Conservation (phyloP, 2,113 vertebrate species). For the Myodes glareolus region DNA sequence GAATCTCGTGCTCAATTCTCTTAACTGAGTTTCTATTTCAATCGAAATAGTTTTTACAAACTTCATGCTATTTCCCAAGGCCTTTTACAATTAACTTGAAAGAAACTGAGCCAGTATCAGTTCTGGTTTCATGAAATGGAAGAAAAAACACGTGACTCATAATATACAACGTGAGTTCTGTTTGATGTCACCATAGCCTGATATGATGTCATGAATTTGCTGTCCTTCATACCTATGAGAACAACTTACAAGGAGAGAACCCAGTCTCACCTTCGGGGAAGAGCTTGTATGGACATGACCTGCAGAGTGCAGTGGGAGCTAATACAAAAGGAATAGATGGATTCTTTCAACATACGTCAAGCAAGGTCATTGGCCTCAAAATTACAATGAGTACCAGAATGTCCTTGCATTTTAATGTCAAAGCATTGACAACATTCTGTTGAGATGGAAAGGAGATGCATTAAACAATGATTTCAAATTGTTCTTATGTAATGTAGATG, state of each 20-base stretch:
- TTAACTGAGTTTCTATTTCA: conserved; percentile 27
- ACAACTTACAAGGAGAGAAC: neutral
- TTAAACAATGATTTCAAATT: neutral
- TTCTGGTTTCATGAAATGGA: conserved; percentile 1
- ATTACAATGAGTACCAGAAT: neutral
- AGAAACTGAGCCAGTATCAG: neutral
- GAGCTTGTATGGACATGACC: neutral
- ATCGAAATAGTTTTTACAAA: neutral
- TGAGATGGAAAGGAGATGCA: neutral
- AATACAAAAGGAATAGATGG: neutral
- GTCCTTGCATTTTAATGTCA: neutral
- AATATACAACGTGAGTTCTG: neutral
- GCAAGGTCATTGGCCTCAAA: neutral
- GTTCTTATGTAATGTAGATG: neutral
- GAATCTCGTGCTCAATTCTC: neutral
- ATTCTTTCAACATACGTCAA: neutral
- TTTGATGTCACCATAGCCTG: neutral
- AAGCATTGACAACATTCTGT: neutral
- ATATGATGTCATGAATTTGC: neutral
- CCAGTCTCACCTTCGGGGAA: conserved; percentile 21
- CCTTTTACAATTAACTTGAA: conserved; percentile 49
- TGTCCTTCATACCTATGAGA: neutral
- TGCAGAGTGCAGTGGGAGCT: neutral
- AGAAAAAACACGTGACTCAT: neutral
- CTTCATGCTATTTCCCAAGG: neutral